A percentile compares a stretch with the other conserved stretches of the same genome.
Evolutionary conservation across 2,797 vertebrate species (phyloP).

Genomic region (Triplophysa yarkandensis): DNA sequence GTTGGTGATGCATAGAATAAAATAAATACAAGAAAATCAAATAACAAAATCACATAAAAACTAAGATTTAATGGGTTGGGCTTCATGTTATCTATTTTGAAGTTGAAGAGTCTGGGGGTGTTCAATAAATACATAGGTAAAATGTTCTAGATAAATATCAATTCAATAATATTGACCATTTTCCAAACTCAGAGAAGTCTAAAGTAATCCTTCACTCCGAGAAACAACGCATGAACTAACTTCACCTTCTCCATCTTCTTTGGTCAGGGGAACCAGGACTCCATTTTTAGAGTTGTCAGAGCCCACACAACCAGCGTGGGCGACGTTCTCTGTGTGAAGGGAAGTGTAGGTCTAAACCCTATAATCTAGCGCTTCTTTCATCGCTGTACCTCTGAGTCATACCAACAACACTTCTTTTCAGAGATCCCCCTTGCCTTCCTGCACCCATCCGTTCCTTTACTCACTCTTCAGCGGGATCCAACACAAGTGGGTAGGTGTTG

Average conservation of each 20-base stretch:
- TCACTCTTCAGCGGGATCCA: neutral
- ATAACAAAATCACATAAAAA: no score
- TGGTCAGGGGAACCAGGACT: slow-evolving; percentile 7
- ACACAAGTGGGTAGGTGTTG: neutral
- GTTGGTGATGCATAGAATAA: no score
- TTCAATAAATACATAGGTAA: no score
- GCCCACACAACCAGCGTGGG: slow-evolving; percentile 51
- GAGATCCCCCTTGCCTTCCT: neutral
- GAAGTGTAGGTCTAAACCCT: slow-evolving; percentile 52
- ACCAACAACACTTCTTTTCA: neutral
- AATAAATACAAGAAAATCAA: no score
- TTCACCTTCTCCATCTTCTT: neutral
- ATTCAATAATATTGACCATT: neutral
- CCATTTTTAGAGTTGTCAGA: slow-evolving; percentile 48
- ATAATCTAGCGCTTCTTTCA: slow-evolving; percentile 55
- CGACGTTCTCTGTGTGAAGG: slow-evolving; percentile 38
- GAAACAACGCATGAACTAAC: neutral
- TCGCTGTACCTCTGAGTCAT: slow-evolving; percentile 54
- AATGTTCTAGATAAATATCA: no score
- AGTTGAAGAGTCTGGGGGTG: no score
- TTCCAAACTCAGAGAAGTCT: neutral
- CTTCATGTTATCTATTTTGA: no score
- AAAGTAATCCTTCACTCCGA: neutral
- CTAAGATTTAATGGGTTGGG: no score
- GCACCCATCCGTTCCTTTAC: neutral